Evolutionary conservation across 2,888 invertebrate species (phyloP).

Genomic region (Heliothis peltigera): DNA sequence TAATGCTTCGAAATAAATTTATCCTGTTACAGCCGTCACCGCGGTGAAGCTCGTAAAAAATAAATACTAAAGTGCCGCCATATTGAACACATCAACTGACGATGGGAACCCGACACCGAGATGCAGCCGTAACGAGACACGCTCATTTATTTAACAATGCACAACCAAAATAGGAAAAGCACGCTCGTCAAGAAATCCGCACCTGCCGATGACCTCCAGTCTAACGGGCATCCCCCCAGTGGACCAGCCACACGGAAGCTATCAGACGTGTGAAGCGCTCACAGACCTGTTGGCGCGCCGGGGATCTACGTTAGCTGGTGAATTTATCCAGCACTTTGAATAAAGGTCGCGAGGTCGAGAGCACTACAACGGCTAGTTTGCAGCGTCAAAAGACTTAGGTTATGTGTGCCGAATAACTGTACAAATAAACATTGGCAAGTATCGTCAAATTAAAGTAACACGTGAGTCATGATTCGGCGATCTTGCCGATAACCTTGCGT

Average conservation of each 20-base stretch:
- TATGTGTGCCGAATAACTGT: constrained; percentile 86
- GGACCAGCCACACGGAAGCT: constrained; percentile 46
- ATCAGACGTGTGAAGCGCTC: constrained; percentile 50
- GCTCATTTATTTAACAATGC: constrained; percentile 81
- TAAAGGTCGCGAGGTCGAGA: constrained; percentile 87
- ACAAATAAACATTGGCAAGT: constrained; percentile 82
- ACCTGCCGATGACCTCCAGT: constrained; percentile 86
- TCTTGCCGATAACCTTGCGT: constrained; percentile 55
- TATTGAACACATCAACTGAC: constrained; percentile 60
- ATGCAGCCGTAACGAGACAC: constrained; percentile 73
- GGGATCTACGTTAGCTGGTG: constrained; percentile 71
- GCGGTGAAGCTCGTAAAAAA: constrained; percentile 26
- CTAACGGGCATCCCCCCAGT: constrained; percentile 83
- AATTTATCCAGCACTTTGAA: constrained; percentile 78
- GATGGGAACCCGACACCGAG: constrained; percentile 66
- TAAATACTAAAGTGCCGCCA: constrained; percentile 37
- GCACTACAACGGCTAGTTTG: constrained; percentile 80
- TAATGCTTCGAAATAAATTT: constrained; percentile 40
- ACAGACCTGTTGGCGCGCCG: constrained; percentile 33
- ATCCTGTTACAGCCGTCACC: constrained; percentile 35
- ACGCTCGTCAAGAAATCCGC: constrained; percentile 86
- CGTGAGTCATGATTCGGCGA: constrained; percentile 69
- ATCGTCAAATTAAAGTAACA: constrained; percentile 82
- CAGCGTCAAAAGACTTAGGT: constrained; percentile 77
- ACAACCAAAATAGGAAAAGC: constrained; percentile 83